Evolutionary conservation across 1,140 invertebrate genomes (phyloP), one percentile per base, ranked within the genome.

Genomic region (Hesperophylax magnus): DNA sequence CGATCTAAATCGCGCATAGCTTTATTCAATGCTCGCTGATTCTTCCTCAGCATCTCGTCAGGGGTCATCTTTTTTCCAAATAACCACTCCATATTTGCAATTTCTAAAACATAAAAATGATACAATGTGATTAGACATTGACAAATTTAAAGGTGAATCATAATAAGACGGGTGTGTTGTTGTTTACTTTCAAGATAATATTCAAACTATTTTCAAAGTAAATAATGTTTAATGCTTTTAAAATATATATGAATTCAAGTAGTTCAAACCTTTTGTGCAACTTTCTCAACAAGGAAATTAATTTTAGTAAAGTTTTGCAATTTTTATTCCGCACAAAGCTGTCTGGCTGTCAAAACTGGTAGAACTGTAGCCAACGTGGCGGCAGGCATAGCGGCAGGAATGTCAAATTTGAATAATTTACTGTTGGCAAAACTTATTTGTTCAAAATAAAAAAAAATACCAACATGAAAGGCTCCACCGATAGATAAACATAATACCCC

Each of bases 21-120:
- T 91, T 98, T 99, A 87, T 98, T 99, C n/a, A 99, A 91, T 20
- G 98, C 97, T 82, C 98, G 92, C 89, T 99, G 98, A 90, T 99
- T 99, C 89, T 99, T 98, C 78, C 98, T 92, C 22, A 99, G 92
- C 96, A 99, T 96, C 89, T 99, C 98, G 86, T 99, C 98, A 2
- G 98, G 98, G 7, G 97, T 98, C 88, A 99, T 94, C 65, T 95
- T 94, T 86, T 97, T 96, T 58, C 98, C 98, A 92, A 99, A 99
- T 85, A 99, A 90, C 96, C 97, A 99, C 91, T 99, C 98, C 94
- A 99, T 96, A 84, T 77, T 91, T 75, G 60, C 31, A 76, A 17
- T 72, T 61, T 18, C 61, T 56, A 58, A 58, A 78, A 78, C 8
- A n/a, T 17, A 67, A 15, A 27, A 31, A 67, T 14, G 27, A 67